phyloP scores from a whole-genome alignment of 2,888 invertebrate species.

The Ischnura elegans region DNA sequence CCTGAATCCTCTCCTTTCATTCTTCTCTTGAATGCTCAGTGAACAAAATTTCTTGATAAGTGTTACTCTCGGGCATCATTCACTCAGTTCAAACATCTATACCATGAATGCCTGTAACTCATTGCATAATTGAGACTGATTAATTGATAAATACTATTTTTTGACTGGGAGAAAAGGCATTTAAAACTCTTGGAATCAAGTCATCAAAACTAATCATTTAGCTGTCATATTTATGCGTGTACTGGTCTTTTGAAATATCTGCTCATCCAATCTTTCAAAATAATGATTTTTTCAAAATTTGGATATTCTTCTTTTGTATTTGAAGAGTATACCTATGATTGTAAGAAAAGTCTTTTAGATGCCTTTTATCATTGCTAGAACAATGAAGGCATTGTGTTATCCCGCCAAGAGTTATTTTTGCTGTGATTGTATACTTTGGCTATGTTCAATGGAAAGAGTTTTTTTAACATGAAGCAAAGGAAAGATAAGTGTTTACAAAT shows the following conservation, averaged over 20 bases:
- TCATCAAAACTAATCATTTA: not conserved
- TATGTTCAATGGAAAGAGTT: not conserved
- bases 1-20: slow-evolving; percentile 9
- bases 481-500: not conserved
- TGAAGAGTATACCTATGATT: slow-evolving; percentile 4
- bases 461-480: not conserved
- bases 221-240: not conserved
- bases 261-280: not conserved
- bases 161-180: not conserved
- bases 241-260: not conserved
- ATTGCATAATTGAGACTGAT: slow-evolving; percentile 51
- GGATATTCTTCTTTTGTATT: slow-evolving; percentile 28
- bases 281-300: not conserved
- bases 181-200: not conserved
- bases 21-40: slow-evolving; percentile 53
- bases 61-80: slow-evolving; percentile 3
- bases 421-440: slow-evolving; percentile 33
- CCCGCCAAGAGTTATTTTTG: slow-evolving; percentile 36
- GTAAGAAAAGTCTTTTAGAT: not conserved
- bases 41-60: slow-evolving; percentile 9
- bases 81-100: not conserved
- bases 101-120: slow-evolving; percentile 17
- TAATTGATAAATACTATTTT: slow-evolving; percentile 27
- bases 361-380: slow-evolving; percentile 18
- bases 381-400: slow-evolving; percentile 6